Evolutionary conservation across 2,888 invertebrate genomes (phyloP), one percentile per base, ranked within the genome.

Genomic region (Diaprepes abbreviatus): DNA sequence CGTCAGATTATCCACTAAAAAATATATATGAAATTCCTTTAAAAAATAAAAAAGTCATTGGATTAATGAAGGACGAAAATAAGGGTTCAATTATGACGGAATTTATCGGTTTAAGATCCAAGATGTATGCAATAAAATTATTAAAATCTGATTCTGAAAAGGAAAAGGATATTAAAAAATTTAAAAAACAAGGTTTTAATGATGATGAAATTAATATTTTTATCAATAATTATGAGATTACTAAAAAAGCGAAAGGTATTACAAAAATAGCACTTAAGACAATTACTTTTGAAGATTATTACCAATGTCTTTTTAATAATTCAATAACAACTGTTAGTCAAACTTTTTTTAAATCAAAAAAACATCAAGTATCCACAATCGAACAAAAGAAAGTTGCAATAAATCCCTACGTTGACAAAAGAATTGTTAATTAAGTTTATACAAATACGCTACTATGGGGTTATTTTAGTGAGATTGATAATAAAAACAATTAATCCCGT

Each of bases 231-330:
- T n/a, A n/a, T n/a, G n/a, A n/a, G n/a, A n/a, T n/a, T n/a, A n/a
- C n/a, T 4, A 45, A 45, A 45, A 45, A 45, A 45, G 45, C 45
- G 3, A 45, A 45, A 45, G 45, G 45, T 3, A 45, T 45, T 45
- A 17, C 14, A 16, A 14, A 3, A 4, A 10, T 3, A 2, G 3
- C 45, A 3, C 17, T 45, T 3, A 45, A 45, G 4, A 17, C 12
- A 17, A 45, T 14, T 3, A 45, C 4, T 12, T 45, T 45, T 45
- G 16, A 45, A 2, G 45, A 45, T 45, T 45, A 45, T 45, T 45
- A 16, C 17, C 14, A 45, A 7, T 45, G 17, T 45, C 17, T 45
- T 14, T 45, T 45, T 45, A 17, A 45, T 45, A 45, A 45, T n/a
- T n/a, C n/a, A n/a, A 45, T 4, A 38, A 3, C 3, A 38, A 38